Base-by-base conservation (phyloP, 2,113 vertebrate genomes). In the Gadus chalcogrammus region DNA sequence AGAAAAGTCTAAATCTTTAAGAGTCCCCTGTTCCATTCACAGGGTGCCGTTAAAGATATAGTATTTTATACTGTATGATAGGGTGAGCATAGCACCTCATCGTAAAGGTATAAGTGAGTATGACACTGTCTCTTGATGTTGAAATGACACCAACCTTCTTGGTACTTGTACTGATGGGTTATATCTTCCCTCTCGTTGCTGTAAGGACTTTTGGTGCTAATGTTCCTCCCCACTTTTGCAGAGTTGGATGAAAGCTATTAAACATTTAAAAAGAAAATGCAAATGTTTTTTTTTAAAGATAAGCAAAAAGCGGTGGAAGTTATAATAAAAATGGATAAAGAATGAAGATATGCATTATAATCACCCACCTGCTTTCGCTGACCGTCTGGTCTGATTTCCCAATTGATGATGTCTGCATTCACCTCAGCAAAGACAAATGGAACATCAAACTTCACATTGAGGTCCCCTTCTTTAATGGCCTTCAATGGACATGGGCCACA, bases 161-260 rank as follows among this genome's bases (percentile, higher is more conserved):
- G 91, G 72, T 93, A 91, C 85, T 94, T 94, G 80, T 94, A 94
- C 15, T 85, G 73, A 0, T 65, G 42, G n/a, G 92, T 94, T 68
- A 94, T 65, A 12, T 93, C 90, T 61, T 93, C 89, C 74, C 91
- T 87, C 61, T 69, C 0, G 55, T 93, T 79, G 0, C 90, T 80
- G 1, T 90, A 87, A 22, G 87, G 73, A 72, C 92, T 92, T 79
- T 94, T 94, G 70, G 92, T 94, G 87, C 92, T 93, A 86, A 94
- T 93, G 74, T 89, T 91, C 27, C 28, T 83, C 13, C 93, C 93
- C 61, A 94, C 87, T 2, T 16, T 60, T 3, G 0, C 38, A n/a
- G 83, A 48, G 27, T 86, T 77, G 69, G 72, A 79, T 15, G 0
- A 66, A 52, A 87, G 5, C 88, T 88, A 70, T 13, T 0, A 52